Conservation (phyloP, 2,888 invertebrate species). For the Lamellibrachia satsuma region DNA sequence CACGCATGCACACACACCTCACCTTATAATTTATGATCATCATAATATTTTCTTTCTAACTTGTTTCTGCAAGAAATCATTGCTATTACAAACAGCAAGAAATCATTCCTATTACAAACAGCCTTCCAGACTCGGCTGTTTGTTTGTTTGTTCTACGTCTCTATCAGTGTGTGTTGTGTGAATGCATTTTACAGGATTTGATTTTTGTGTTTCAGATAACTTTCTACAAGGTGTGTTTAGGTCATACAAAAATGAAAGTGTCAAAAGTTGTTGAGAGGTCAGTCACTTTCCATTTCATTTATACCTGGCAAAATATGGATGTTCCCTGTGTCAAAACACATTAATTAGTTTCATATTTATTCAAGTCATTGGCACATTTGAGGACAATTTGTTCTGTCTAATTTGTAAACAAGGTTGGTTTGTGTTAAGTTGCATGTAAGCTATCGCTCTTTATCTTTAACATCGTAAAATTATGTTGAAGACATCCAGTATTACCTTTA, state of each 20-base stretch:
- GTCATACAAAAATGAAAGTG: slow-evolving; percentile 90
- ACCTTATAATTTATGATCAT: not conserved
- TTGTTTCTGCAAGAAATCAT: not conserved
- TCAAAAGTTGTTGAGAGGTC: slow-evolving; percentile 89
- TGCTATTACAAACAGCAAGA: no score
- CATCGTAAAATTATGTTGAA: no score
- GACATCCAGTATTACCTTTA: no score
- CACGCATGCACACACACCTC: no score
- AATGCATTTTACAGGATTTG: not conserved
- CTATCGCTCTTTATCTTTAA: no score
- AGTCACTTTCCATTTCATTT: slow-evolving; percentile 30
- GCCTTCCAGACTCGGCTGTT: no score
- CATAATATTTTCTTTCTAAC: not conserved
- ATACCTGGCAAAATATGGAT: slow-evolving; percentile 23
- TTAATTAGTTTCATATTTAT: not conserved
- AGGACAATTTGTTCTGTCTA: not conserved
- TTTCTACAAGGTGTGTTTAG: slow-evolving; percentile 79
- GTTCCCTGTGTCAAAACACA: slow-evolving; percentile 20
- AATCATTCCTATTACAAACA: no score
- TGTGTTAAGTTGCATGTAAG: no score
- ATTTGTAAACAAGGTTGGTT: not conserved
- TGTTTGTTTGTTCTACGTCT: not conserved
- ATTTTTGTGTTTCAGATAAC: slow-evolving; percentile 59
- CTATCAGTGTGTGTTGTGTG: not conserved
- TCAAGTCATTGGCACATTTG: not conserved